Conservation (phyloP, 2,797 vertebrate genomes). For the Sebastes minor region DNA sequence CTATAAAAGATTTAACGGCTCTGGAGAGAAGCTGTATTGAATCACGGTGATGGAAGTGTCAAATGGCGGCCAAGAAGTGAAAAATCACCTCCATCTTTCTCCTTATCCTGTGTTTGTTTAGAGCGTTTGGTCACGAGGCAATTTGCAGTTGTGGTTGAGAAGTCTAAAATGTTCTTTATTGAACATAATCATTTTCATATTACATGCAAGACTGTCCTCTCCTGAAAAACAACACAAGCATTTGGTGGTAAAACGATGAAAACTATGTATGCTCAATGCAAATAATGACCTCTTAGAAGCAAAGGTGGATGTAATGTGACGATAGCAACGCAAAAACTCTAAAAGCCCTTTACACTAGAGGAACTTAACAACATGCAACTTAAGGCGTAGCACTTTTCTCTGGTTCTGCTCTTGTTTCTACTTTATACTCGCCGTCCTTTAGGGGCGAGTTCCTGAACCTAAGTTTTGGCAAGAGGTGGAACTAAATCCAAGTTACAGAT, state of each 20-base stretch:
- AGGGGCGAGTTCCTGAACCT: neutral
- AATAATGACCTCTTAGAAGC: neutral
- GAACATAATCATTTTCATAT: neutral
- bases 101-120: neutral
- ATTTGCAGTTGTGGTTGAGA: neutral
- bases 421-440: neutral
- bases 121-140: neutral
- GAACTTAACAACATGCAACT: neutral
- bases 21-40: neutral
- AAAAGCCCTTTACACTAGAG: neutral
- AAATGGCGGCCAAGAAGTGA: neutral
- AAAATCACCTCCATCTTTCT: neutral
- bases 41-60: conserved; percentile 11
- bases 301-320: neutral
- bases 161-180: neutral
- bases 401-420: neutral
- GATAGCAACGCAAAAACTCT: neutral
- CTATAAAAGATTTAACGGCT: neutral
- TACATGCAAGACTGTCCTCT: no score
- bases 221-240: no score
- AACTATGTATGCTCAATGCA: neutral
- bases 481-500: neutral
- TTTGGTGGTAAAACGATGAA: neutral
- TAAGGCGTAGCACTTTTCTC: neutral
- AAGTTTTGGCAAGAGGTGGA: neutral